phyloP scores from a whole-genome alignment of 2,888 invertebrate species.

The Petrolisthes cinctipes region DNA sequence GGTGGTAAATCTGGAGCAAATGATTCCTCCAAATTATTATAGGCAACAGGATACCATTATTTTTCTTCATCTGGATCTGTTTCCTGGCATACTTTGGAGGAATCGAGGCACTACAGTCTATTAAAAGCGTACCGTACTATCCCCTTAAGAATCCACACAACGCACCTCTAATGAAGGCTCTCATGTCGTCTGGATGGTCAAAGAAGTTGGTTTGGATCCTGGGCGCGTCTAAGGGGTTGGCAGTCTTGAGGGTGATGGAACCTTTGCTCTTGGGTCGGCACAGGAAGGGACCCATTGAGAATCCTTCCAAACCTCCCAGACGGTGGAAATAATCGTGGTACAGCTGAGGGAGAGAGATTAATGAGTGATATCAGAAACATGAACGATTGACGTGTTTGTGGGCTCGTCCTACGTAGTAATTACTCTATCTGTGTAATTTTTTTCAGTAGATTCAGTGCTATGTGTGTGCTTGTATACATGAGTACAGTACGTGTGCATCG shows the following conservation, averaged over 20 bases:
- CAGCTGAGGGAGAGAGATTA: background rate
- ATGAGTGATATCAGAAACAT: too few species aligned
- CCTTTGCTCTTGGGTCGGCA: conserved; percentile 71
- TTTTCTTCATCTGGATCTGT: too few species aligned
- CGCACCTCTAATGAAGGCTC: conserved; percentile 64
- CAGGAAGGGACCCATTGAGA: conserved; percentile 32
- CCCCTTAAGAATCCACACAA: too few species aligned
- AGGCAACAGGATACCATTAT: too few species aligned
- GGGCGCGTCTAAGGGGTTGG: conserved; percentile 71
- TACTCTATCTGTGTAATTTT: background rate
- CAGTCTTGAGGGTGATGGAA: conserved; percentile 70
- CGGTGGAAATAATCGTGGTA: conserved; percentile 20
- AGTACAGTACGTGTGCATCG: too few species aligned
- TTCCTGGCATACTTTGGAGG: too few species aligned
- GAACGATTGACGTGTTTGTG: background rate
- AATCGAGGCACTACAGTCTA: too few species aligned
- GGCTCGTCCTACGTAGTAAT: background rate
- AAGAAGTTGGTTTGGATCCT: conserved; percentile 72
- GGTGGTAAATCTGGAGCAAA: too few species aligned
- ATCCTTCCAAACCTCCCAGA: conserved; percentile 15
- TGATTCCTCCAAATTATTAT: too few species aligned
- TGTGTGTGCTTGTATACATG: too few species aligned
- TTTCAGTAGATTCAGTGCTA: too few species aligned
- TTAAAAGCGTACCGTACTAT: too few species aligned
- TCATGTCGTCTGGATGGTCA: conserved; percentile 68